Conservation (phyloP, 1,140 invertebrate species). For the Dysdera silvatica region DNA sequence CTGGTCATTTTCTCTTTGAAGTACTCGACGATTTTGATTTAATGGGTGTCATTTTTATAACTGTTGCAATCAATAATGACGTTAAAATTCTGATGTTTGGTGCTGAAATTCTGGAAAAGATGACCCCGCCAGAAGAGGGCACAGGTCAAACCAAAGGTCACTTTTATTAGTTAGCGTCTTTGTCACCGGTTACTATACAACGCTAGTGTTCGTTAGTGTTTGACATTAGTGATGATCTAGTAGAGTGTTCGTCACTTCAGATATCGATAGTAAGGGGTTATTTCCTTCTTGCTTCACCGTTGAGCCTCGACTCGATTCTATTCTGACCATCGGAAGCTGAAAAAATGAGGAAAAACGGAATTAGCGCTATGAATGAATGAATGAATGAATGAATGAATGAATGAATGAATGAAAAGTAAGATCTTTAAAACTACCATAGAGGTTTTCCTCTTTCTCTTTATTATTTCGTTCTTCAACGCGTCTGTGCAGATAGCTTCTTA, state of each 20-base stretch:
- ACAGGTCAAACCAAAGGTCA: too few relatives aligned
- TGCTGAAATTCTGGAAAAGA: too few relatives aligned
- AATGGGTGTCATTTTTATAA: too few relatives aligned
- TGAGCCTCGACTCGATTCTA: slow-evolving; percentile 13
- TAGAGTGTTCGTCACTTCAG: slow-evolving; percentile 33
- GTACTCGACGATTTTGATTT: too few relatives aligned
- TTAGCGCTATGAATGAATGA: background rate
- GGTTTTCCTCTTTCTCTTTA: background rate
- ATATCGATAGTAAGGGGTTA: slow-evolving; percentile 32
- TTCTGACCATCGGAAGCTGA: slow-evolving; percentile 24
- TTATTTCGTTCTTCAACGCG: background rate
- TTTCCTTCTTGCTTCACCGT: slow-evolving; percentile 28
- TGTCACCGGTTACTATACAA: too few relatives aligned
- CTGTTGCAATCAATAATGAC: too few relatives aligned
- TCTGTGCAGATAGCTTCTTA: background rate
- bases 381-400: background rate
- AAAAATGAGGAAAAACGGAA: background rate
- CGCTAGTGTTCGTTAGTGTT: background rate
- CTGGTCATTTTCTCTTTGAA: too few relatives aligned
- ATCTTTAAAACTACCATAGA: background rate
- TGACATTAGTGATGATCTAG: slow-evolving; percentile 30
- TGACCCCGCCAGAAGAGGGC: too few relatives aligned
- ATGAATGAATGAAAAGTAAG: background rate
- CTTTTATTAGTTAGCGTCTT: slow-evolving; percentile 17
- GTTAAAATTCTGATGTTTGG: too few relatives aligned